Conservation (phyloP, 2,797 vertebrate species). For the Cottoperca gobio region DNA sequence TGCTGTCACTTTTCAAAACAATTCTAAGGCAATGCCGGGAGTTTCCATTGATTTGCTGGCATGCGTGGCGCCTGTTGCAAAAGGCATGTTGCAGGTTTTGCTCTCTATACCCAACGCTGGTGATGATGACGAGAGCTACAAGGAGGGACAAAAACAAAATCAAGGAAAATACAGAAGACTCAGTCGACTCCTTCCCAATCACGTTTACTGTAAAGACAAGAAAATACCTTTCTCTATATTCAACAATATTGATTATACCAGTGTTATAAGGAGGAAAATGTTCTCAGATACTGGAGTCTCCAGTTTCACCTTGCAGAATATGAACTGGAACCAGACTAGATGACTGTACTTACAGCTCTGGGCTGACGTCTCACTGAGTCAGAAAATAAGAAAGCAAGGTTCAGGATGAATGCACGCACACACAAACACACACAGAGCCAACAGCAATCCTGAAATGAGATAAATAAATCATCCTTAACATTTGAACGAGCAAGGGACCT, state of each 20-base stretch:
- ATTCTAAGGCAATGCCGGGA: no score
- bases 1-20: no score
- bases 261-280: background rate
- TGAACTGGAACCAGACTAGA: conserved; percentile 11
- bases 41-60: no score
- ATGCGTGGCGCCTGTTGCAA: no score
- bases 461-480: conserved; percentile 55
- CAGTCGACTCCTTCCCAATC: background rate
- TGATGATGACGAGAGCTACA: background rate
- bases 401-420: conserved; percentile 15
- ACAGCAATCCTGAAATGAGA: conserved; percentile 63
- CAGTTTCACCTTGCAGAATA: conserved; percentile 34
- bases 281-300: conserved; percentile 2
- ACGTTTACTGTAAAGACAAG: background rate
- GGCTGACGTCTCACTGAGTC: conserved; percentile 44
- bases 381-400: conserved; percentile 24
- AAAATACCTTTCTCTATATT: background rate
- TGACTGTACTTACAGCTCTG: conserved; percentile 5
- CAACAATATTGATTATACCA: background rate
- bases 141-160: background rate
- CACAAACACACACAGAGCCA: conserved; percentile 27
- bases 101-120: background rate
- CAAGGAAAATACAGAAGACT: background rate
- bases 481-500: conserved; percentile 35
- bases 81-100: no score